phyloP scores from a whole-genome alignment of 2,797 vertebrate species.

The Amblyopsis hoosieri region DNA sequence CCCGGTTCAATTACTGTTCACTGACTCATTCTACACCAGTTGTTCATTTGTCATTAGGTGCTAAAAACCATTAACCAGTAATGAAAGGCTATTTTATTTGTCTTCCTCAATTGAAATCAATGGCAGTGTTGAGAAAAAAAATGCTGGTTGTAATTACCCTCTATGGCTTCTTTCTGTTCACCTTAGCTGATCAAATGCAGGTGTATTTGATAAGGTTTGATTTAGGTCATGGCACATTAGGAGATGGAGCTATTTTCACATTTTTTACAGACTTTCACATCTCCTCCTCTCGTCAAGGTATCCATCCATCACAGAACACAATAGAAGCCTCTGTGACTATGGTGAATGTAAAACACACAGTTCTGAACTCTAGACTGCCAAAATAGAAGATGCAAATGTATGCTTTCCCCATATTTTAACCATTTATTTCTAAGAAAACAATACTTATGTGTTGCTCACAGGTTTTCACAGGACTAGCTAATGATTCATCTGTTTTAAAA shows the following conservation, averaged over 20 bases:
- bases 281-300: too few species aligned
- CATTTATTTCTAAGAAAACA: too few species aligned
- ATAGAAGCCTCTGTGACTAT: too few species aligned
- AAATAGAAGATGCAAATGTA: too few species aligned
- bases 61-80: neutral
- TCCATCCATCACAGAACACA: too few species aligned
- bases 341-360: too few species aligned
- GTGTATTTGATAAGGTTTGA: neutral
- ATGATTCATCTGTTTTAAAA: neutral
- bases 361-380: too few species aligned
- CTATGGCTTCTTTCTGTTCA: neutral
- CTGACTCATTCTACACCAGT: neutral
- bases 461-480: neutral
- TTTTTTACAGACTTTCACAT: too few species aligned
- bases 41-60: slow-evolving; percentile 2
- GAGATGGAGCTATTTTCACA: neutral
- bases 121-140: neutral
- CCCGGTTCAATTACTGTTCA: slow-evolving; percentile 1
- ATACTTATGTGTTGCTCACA: too few species aligned
- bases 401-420: too few species aligned
- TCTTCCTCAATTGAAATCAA: neutral
- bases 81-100: neutral
- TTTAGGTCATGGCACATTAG: neutral
- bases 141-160: too few species aligned
- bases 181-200: neutral